Evolutionary conservation across 1,140 invertebrate genomes (phyloP), one percentile per base, ranked within the genome.

Genomic region (Streblospio benedicti): DNA sequence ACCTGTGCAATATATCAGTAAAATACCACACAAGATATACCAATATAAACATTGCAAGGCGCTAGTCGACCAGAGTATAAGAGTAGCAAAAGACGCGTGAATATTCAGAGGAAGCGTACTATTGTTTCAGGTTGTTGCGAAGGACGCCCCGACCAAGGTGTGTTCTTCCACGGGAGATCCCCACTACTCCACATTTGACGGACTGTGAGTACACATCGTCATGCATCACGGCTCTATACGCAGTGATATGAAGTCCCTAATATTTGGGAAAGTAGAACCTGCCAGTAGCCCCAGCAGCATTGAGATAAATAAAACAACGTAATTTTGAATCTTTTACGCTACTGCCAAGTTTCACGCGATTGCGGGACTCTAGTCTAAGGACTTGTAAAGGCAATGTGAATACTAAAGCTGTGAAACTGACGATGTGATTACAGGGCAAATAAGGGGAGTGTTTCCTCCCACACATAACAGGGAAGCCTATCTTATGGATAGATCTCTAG

Each of bases 101-200:
- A 9, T 49, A 25, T 49, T 49, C 12, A 9, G 6, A 18, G 6
- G 6, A 18, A 9, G 12, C 6, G 6, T 18, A 18, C 25, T 18
- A 18, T 49, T 49, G 9, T 27, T 49, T 12, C 25, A 49, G 45
- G 47, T 60, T 20, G 28, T 60, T 3, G 50, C 50, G 27, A 27
- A 14, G 9, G 58, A 60, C 18, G 49, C 35, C 1, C 28, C 20
- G 9, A 33, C 47, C 18, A 23, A 20, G 9, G n/a, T 60, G 49
- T 60, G 58, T 41, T 23, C 32, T 2, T 60, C 58, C 4, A 54
- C 47, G 6, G 58, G 58, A 6, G 58, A 60, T 25, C 58, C 58
- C 2, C 58, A 60, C 25, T 41, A 54, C 32, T 35, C n/a, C 23
- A 60, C 58, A n/a, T 60, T 60, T 45, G 58, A 60, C 54, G 50